These are phyloP conservation scores for Rhynchopsitta pachyrhyncha DNA, from an alignment of 2,113 vertebrate genomes.

Conservation along the genomic window DNA sequence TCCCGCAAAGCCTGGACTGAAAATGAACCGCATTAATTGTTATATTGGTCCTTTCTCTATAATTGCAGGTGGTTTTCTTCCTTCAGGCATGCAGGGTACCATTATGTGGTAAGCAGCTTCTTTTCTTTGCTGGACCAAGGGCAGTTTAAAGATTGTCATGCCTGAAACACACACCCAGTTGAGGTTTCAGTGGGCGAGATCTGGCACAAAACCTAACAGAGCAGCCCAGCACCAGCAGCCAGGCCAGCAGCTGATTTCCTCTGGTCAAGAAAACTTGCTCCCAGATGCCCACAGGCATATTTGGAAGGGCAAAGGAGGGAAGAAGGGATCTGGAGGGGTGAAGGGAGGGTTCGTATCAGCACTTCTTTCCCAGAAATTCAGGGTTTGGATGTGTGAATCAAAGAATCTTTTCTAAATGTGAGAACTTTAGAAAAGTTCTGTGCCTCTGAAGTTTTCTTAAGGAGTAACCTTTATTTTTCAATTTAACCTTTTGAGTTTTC, in stretches of 20 bases:
- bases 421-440: not conserved
- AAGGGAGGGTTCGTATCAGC: not conserved
- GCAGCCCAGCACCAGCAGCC: not conserved
- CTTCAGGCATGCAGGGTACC: not conserved
- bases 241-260: not conserved
- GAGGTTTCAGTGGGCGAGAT: not conserved
- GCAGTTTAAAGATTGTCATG: not conserved
- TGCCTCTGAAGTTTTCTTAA: not conserved
- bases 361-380: not conserved
- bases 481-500: not conserved
- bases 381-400: not conserved
- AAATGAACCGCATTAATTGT: not conserved
- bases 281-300: accelerated
- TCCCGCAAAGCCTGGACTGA: not conserved
- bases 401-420: not conserved
- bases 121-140: not conserved
- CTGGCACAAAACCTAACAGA: not conserved
- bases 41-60: not conserved
- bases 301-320: not conserved
- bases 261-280: not conserved
- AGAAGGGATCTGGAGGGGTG: not conserved
- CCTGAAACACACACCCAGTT: not conserved
- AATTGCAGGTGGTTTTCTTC: not conserved
- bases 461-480: not conserved
- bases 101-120: not conserved